Percentiles rank a stretch among this genome's conserved stretches.
Conservation (phyloP, 2,888 invertebrate species). For the Agrochola macilenta region DNA sequence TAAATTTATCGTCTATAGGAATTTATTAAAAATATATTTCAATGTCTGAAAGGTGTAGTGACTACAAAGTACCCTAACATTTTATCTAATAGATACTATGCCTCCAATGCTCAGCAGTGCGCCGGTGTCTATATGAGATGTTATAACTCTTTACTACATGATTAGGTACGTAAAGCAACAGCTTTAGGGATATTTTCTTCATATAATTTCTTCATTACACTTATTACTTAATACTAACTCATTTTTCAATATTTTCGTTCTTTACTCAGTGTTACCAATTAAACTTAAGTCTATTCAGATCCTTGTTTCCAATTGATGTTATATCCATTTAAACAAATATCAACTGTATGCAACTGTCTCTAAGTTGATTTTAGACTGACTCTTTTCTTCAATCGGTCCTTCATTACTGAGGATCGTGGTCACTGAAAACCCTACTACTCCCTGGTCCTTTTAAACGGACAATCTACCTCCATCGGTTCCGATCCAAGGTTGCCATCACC, state of each 20-base stretch:
- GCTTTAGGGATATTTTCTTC: not conserved
- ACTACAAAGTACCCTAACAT: not conserved
- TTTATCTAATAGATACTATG: not conserved
- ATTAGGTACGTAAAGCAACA: not conserved
- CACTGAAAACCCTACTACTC: no score
- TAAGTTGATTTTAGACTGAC: no score
- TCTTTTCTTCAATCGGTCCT: no score
- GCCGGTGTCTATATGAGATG: not conserved
- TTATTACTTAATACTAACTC: not conserved
- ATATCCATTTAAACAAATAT: no score
- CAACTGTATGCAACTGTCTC: no score
- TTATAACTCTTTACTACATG: not conserved
- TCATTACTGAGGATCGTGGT: no score
- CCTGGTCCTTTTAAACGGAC: no score
- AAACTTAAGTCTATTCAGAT: not conserved
- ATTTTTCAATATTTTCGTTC: not conserved
- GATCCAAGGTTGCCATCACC: no score
- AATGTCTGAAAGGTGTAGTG: not conserved
- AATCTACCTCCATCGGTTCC: no score
- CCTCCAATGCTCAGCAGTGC: not conserved
- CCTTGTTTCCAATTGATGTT: no score
- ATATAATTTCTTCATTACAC: not conserved
- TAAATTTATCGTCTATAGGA: not conserved
- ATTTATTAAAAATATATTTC: not conserved
- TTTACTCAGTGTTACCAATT: not conserved